Conservation (phyloP, 2,888 invertebrate genomes). For the Argyra leucocephala region DNA sequence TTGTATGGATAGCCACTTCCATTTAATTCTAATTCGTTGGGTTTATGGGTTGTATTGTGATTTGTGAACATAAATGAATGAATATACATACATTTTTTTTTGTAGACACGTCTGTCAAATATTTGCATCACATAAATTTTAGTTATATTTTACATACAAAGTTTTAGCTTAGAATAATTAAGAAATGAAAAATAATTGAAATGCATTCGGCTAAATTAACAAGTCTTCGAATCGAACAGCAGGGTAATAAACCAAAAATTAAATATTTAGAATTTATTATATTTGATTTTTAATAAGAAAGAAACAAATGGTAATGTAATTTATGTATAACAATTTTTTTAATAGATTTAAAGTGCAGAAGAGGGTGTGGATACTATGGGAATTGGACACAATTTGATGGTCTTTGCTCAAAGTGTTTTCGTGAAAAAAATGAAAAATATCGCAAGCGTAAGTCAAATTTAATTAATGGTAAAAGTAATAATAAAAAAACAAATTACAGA, state of each 20-base stretch:
- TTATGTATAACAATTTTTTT: constrained; percentile 1
- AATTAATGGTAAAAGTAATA: no score
- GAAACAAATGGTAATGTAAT: not conserved
- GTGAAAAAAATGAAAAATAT: constrained; percentile 60
- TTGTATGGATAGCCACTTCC: no score
- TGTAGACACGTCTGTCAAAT: no score
- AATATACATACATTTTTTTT: no score
- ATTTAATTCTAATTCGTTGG: no score
- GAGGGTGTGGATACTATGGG: constrained; percentile 94
- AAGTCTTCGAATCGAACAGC: not conserved
- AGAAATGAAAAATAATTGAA: not conserved
- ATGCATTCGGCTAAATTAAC: not conserved
- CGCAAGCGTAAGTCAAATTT: constrained; percentile 42
- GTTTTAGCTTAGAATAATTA: no score
- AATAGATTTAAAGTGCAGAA: constrained; percentile 77
- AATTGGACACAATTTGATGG: constrained; percentile 87
- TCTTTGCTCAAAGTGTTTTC: constrained; percentile 93
- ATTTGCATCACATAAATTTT: no score
- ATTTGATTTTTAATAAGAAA: not conserved
- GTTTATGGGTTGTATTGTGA: no score
- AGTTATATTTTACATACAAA: no score
- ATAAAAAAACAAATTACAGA: constrained; percentile 26
- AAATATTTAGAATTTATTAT: no score
- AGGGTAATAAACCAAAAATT: not conserved
- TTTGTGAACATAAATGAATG: no score